Percentiles rank a stretch among this genome's conserved stretches.
Conservation (phyloP, 2,113 vertebrate species). For the Mixornis gularis region DNA sequence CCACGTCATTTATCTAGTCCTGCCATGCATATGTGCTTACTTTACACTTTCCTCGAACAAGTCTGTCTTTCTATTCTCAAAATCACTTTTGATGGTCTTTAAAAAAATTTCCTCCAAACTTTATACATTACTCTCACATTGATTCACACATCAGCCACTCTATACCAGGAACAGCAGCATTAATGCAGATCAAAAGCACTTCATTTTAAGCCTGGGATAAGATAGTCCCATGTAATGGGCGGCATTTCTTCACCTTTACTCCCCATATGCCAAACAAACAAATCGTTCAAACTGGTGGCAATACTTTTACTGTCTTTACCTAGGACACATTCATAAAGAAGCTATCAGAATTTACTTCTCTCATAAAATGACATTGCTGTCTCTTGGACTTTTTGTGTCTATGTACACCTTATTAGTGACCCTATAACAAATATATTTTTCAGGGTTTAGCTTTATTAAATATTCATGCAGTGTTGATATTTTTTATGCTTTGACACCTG, state of each 20-base stretch:
- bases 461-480: neutral
- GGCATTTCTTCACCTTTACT: neutral
- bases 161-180: neutral
- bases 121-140: neutral
- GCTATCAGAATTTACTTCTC: neutral
- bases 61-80: neutral
- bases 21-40: neutral
- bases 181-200: neutral
- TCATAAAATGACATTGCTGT: neutral
- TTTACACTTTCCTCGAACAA: neutral
- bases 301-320: neutral
- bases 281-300: neutral
- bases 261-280: neutral
- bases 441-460: neutral
- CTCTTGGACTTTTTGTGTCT: neutral
- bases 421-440: neutral
- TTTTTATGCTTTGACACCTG: neutral
- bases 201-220: neutral
- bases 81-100: neutral
- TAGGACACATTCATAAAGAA: neutral
- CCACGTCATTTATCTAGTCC: neutral
- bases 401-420: neutral
- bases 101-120: neutral
- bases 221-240: neutral
- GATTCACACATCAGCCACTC: neutral